Evolutionary conservation across 2,113 vertebrate genomes (phyloP), one percentile per base, ranked within the genome.

Genomic region (Dunckerocampus dactyliophorus): DNA sequence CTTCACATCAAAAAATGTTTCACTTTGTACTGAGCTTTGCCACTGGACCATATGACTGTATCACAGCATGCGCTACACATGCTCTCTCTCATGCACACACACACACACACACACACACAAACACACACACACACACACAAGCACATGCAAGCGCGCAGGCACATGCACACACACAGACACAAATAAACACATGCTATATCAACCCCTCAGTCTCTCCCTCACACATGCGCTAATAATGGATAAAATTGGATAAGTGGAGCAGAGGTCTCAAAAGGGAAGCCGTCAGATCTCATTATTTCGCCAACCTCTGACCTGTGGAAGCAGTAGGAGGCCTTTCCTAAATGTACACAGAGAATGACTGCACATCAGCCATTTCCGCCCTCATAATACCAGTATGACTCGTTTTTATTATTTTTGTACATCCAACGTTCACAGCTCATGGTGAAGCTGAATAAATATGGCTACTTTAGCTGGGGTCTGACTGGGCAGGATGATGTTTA

Each of bases 261-360:
- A 45, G 71, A 69, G 72, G 68, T 75, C 50, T 72, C 65, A 31
- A 17, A 0, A 22, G 59, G 62, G 39, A 78, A 59, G 63, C 42
- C 51, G 47, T 46, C 47, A 72, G 64, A 80, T 77, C 59, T 70
- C 65, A 69, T 82, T 84, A 76, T 75, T 65, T 16, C 52, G 59
- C 14, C 63, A 47, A 82, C 79, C 82, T 77, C 28, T 80, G 75
- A 86, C 71, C 73, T 59, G 7, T 1, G 59, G 45, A 24, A n/a
- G 20, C 54, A 22, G 51, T 34, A 14, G 31, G 4, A 34, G 31
- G 31, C 7, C 31, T 34, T 34, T 34, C 31, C 31, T 34, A 34
- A 34, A 34, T 8, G 47, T 45, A 50, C 39, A 48, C 24, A 59
- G 56, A 54, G 62, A 66, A 69, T 66, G 51, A 34, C 47, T 45